A percentile compares a stretch with the other conserved stretches of the same genome.
phyloP scores from a whole-genome alignment of 2,113 vertebrate genomes.

The Myrmophylax atrothorax region DNA sequence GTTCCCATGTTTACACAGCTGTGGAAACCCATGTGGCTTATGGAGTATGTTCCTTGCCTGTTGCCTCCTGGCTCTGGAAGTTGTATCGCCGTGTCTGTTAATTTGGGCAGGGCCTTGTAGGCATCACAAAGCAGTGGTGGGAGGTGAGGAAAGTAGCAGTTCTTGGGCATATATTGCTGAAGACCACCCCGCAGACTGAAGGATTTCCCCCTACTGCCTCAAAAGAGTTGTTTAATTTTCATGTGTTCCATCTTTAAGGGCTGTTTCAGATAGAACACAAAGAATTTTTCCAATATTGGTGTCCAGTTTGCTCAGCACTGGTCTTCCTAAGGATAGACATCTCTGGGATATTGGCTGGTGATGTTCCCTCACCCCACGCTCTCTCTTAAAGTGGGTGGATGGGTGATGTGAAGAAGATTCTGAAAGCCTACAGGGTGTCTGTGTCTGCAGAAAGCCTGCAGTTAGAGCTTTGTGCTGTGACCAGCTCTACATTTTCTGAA shows the following conservation, averaged over 20 bases:
- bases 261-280: neutral
- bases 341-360: neutral
- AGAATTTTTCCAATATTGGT: neutral
- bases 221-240: neutral
- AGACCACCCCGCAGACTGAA: neutral
- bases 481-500: neutral
- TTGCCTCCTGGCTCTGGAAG: neutral
- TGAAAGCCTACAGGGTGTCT: neutral
- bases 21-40: neutral
- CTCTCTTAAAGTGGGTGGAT: neutral
- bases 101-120: neutral
- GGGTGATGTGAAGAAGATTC: neutral
- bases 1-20: neutral
- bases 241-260: neutral
- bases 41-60: neutral
- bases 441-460: neutral
- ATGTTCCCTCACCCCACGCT: neutral
- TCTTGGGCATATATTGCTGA: neutral
- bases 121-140: neutral
- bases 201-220: neutral
- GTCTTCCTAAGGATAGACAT: neutral
- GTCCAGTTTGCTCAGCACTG: neutral
- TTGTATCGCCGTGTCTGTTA: neutral
- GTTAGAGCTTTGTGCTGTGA: neutral
- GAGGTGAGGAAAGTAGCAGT: neutral